phyloP scores from a whole-genome alignment of 2,113 vertebrate genomes.

The Bostrychus sinensis region DNA sequence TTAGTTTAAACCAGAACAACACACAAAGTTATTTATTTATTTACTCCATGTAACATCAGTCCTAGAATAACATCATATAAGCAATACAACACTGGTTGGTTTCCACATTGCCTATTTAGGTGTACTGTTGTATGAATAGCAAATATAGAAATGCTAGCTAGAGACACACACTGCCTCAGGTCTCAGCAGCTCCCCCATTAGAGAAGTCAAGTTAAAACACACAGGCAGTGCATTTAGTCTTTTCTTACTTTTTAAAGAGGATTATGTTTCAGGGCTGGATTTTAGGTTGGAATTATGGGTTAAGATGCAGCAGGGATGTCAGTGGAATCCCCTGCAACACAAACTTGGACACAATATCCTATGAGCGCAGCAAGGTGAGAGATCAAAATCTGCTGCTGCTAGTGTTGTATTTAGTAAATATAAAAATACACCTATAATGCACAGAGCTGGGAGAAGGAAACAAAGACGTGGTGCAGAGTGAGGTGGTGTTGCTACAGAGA shows the following conservation, averaged over 20 bases:
- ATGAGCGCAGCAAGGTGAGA: conserved; percentile 26
- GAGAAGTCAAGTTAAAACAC: conserved; percentile 3
- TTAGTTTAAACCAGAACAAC: no score
- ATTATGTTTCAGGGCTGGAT: conserved; percentile 54
- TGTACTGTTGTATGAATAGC: neutral
- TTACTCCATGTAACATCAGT: no score
- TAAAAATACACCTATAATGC: conserved; percentile 23
- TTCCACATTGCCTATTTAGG: no score
- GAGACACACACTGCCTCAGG: neutral
- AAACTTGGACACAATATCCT: conserved; percentile 21
- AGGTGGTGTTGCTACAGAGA: conserved; percentile 14
- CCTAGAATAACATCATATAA: no score
- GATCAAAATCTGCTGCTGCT: conserved; percentile 24
- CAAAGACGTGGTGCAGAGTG: conserved; percentile 17
- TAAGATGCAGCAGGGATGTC: conserved; percentile 24
- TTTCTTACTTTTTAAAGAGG: conserved; percentile 68
- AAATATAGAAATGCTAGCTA: neutral
- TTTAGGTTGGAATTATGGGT: conserved; percentile 46
- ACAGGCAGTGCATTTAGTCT: conserved; percentile 55
- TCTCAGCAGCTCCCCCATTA: neutral
- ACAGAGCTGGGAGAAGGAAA: conserved; percentile 8
- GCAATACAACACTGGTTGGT: no score
- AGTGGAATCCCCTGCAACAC: neutral
- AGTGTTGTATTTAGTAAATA: conserved; percentile 20
- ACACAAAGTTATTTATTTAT: no score